phyloP scores from a whole-genome alignment of 2,113 vertebrate genomes.

The Sinocyclocheilus anophthalmus region DNA sequence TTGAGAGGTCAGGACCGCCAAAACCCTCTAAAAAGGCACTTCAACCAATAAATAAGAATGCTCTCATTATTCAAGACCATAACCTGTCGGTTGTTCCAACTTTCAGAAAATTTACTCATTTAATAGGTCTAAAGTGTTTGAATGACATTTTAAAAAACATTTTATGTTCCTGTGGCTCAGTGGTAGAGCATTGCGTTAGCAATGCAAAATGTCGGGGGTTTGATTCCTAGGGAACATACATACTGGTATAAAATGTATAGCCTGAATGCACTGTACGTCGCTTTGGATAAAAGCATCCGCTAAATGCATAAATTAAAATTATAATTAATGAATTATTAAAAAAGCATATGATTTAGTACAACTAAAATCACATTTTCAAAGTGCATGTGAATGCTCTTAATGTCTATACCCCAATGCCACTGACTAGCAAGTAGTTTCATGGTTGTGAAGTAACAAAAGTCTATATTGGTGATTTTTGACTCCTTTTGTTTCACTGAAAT shows the following conservation, averaged over 20 bases:
- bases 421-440: background rate
- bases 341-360: background rate
- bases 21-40: background rate
- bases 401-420: background rate
- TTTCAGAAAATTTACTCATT: background rate
- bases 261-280: too few relatives aligned
- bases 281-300: too few relatives aligned
- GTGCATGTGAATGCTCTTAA: background rate
- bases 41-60: background rate
- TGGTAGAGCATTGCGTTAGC: too few relatives aligned
- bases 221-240: too few relatives aligned
- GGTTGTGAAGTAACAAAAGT: background rate
- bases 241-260: too few relatives aligned
- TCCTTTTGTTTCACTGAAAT: background rate
- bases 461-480: too few relatives aligned
- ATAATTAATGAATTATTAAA: too few relatives aligned
- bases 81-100: background rate
- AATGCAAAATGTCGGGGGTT: too few relatives aligned
- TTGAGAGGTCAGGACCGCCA: constrained; percentile 9
- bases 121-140: background rate
- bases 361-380: background rate
- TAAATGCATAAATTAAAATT: too few relatives aligned
- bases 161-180: too few relatives aligned
- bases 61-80: background rate
- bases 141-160: background rate